Base-by-base conservation (phyloP, 1,140 invertebrate species). In the Euborellia annulipes region DNA sequence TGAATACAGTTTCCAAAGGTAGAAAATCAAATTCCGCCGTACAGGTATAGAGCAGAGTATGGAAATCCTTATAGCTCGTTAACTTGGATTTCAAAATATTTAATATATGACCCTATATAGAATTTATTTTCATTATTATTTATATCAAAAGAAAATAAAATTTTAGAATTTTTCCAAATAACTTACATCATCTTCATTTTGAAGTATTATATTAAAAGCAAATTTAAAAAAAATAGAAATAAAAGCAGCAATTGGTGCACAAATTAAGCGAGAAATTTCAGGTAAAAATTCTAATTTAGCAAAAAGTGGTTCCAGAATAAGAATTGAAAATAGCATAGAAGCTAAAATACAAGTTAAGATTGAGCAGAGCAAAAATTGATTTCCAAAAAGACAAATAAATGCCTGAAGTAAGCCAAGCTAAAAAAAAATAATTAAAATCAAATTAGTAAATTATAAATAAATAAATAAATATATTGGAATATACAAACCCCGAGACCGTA, bases 21-120 rank as follows among this genome's bases (percentile, higher is more conserved):
- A 90, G 55, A 57, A 86, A 86, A 53, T 86, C 82, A 63, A 89
- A 90, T 54, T 87, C 85, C 1, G 72, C 65, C 2, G 82, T 76
- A 64, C 86, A 91, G 0, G 82, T 87, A 52, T 91, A 91, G 9
- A 91, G 62, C 55, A 82, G 61, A 0, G 85, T 88, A 55, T 90
- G 83, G 55, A 89, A 90, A 52, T 77, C 79, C 54, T 74, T 74
- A 57, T 76, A 87, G 52, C 71, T 62, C 0, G 71, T 74, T 36
- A 91, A 73, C 61, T 90, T 90, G 1, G 84, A 74, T 43, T 63
- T 68, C 1, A 90, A 61, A 36, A 91, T 72, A 51, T 86, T 80
- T 55, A 76, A 78, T 36, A 89, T 75, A 55, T 91, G 85, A 20
- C 69, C 67, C 66, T 85, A 43, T 41, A 48, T 6, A 44, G n/a